Percentiles rank a stretch among this genome's conserved stretches.
Conservation (phyloP, 2,888 invertebrate genomes). For the Gisinianus flammeolus region DNA sequence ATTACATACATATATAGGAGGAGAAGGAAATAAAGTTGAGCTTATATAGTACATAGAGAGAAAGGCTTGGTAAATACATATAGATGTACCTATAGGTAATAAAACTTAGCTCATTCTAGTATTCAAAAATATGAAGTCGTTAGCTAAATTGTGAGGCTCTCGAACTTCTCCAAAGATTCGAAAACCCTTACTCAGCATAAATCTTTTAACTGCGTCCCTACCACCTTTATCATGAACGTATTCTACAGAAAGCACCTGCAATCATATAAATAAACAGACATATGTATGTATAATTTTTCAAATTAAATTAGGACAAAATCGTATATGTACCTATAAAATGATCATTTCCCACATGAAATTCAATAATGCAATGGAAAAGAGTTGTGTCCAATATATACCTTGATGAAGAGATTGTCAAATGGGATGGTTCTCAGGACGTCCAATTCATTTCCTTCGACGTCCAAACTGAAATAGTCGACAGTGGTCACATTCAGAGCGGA, state of each 20-base stretch:
- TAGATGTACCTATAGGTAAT: too few relatives aligned
- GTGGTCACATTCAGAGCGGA: constrained; percentile 61
- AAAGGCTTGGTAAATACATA: too few relatives aligned
- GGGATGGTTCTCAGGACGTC: constrained; percentile 62
- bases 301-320: too few relatives aligned
- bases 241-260: constrained; percentile 61
- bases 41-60: too few relatives aligned
- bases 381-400: constrained; percentile 52
- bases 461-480: constrained; percentile 62
- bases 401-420: constrained; percentile 61
- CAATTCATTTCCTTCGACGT: constrained; percentile 62
- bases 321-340: too few relatives aligned
- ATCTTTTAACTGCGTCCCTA: constrained; percentile 60
- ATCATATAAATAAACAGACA: constrained; percentile 8
- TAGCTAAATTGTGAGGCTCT: constrained; percentile 62
- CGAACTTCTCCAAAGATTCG: constrained; percentile 62
- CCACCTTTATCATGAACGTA: constrained; percentile 63
- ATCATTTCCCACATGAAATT: too few relatives aligned
- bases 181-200: constrained; percentile 63
- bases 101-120: too few relatives aligned
- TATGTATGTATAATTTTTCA: neutral
- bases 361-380: too few relatives aligned
- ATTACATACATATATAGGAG: too few relatives aligned
- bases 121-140: constrained; percentile 64
- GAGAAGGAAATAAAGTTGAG: too few relatives aligned